Conservation (phyloP, 1,140 invertebrate species). For the Matsumurasca onukii region DNA sequence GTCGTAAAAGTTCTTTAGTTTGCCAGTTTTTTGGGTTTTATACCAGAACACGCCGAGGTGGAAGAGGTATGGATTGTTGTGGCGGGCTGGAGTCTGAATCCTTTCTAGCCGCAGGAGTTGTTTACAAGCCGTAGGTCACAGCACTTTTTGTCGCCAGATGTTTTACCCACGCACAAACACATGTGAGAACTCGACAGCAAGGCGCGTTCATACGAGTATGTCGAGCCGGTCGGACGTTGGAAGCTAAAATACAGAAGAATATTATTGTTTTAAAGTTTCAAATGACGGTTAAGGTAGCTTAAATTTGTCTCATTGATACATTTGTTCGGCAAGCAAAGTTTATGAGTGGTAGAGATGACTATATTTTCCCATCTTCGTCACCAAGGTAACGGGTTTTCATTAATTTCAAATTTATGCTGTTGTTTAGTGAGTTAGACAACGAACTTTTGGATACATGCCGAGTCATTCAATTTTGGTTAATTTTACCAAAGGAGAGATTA, state of each 20-base stretch:
- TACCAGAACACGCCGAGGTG: neutral
- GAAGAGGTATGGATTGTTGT: neutral
- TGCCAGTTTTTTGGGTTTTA: neutral
- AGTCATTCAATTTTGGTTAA: too few relatives aligned
- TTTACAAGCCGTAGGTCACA: constrained; percentile 10
- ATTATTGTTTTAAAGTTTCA: neutral
- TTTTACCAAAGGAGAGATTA: too few relatives aligned
- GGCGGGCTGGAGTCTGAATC: neutral
- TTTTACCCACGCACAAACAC: neutral
- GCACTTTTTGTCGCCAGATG: constrained; percentile 12
- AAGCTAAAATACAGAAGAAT: neutral
- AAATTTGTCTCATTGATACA: neutral
- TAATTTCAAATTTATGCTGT: too few relatives aligned
- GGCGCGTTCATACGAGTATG: neutral
- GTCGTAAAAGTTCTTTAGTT: neutral
- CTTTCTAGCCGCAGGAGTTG: neutral
- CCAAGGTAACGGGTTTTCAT: too few relatives aligned
- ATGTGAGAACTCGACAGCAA: neutral
- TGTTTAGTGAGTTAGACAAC: too few relatives aligned
- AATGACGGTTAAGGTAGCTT: neutral
- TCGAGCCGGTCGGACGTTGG: neutral
- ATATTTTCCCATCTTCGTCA: too few relatives aligned
- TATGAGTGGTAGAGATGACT: too few relatives aligned
- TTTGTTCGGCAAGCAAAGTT: too few relatives aligned
- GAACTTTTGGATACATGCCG: too few relatives aligned